Base-by-base conservation (phyloP, 2,888 invertebrate genomes). In the Synanthedon myopaeformis region DNA sequence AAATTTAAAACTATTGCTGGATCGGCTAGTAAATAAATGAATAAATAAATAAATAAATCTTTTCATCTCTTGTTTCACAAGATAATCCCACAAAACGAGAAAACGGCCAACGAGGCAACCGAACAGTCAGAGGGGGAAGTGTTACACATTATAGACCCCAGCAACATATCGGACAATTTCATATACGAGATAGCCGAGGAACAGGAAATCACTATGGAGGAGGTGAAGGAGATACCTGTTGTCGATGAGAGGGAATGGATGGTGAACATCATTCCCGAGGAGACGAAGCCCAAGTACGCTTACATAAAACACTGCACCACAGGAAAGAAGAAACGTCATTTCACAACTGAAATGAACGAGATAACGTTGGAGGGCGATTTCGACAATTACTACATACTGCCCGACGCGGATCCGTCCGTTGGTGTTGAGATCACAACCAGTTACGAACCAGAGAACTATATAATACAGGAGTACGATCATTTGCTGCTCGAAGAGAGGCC, bases 131-230 rank as follows among this genome's bases (percentile, higher is more conserved):
- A 67, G 35, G 62, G 61, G 0, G 81, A 83, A 41, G 76, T 76
- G 0, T 64, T 82, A 0, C 73, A 78, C 45, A 74, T 83, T 1
- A 76, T 81, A 70, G 85, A 84, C 0, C 83, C 82, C 4, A 62
- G 62, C 0, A 67, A 69, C 2, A 79, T 83, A 3, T 64, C 80
- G 0, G 83, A 85, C 53, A 83, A 84, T 60, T 86, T 86, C 62
- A 84, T 86, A 1, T 87, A 84, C 54, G 86, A 86, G 57, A 87
- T 87, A n/a, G 87, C 85, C 0, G 84, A 86, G 23, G 87, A 87
- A 53, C 86, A 87, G 53, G 87, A 87, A 57, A 86, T 87, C 3
- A 66, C 76, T 0, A 84, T 85, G 85, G 86, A 87, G 11, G 86
- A 85, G 42, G 83, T 80, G 0, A 82, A 80, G 51, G 85, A 84